Evolutionary conservation across 2,888 invertebrate species (phyloP).

Genomic region (Meteorus cinctellus): DNA sequence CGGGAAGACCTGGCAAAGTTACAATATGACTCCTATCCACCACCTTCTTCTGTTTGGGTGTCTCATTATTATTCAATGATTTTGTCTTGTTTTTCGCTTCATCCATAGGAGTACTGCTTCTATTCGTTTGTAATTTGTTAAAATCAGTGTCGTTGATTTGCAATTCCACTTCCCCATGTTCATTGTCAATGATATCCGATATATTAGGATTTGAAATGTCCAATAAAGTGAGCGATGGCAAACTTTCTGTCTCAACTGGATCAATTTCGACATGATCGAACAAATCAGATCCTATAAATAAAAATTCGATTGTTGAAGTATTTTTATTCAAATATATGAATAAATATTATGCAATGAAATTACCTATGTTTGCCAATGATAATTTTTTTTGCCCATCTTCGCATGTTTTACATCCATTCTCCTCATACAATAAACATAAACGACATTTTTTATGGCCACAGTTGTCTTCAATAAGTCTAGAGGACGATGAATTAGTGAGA

Average conservation of each 20-base stretch:
- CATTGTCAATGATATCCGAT: not conserved
- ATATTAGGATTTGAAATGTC: slow-evolving; percentile 16
- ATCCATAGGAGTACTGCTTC: not conserved
- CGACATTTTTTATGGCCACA: slow-evolving; percentile 87
- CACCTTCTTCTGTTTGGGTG: slow-evolving; percentile 36
- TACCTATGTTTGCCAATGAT: slow-evolving; percentile 19
- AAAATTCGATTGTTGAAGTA: not conserved
- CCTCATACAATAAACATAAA: slow-evolving; percentile 81
- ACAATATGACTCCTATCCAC: slow-evolving; percentile 64
- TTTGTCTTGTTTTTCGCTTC: not conserved
- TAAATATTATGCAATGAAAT: slow-evolving; percentile 54
- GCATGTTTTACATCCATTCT: slow-evolving; percentile 79
- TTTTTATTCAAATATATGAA: slow-evolving; percentile 40
- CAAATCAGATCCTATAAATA: not conserved
- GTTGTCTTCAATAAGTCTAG: slow-evolving; percentile 81
- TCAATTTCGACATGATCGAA: slow-evolving; percentile 6
- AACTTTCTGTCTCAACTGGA: slow-evolving; percentile 2
- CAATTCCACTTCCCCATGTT: not conserved
- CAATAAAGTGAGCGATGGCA: not conserved
- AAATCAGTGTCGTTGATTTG: not conserved
- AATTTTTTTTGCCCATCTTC: slow-evolving; percentile 37
- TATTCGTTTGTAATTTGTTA: not conserved
- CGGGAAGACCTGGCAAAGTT: slow-evolving; percentile 73
- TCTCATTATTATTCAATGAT: not conserved
- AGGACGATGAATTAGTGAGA: slow-evolving; percentile 76